Base-by-base conservation (phyloP, 2,113 vertebrate species). In the Bubalus kerabau region DNA sequence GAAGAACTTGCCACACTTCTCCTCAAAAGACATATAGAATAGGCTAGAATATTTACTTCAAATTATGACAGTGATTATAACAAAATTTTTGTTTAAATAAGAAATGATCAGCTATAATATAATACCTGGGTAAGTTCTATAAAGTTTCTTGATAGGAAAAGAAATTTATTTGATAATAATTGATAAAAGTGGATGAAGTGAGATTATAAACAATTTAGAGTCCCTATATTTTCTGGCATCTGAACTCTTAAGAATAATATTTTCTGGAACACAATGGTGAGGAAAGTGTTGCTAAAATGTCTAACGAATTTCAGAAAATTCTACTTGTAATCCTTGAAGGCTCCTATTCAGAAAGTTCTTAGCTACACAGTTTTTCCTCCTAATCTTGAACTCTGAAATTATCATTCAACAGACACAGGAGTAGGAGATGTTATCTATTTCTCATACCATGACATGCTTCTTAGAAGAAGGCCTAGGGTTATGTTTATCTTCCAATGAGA, bases 401-500 rank as follows among this genome's bases (percentile, higher is more conserved):
- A 24, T 50, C 36, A 28, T 30, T 54, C 40, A 11, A 2, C 8
- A 36, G 30, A 9, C 32, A 24, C 5, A 7, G 23, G 16, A 74
- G 40, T 17, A 46, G 19, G 6, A 12, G 3, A 48, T 48, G 5
- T 24, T 62, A 71, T 30, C 43, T 90, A 50, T 32, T 84, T 93
- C 46, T 84, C 40, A 12, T 40, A 19, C 67, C 10, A 8, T 48
- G 62, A 16, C 24, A 85, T 2, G 84, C 28, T 40, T 23, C 50
- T 48, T 54, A 67, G 36, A 28, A 93, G 80, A 36, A 93, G 52
- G 17, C n/a, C 86, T 40, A 91, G 40, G n/a, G 76, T 97, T 78
- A 46, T 57, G 52, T 96, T 97, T 96, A 89, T 90, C 86, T 91
- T 82, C 56, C 48, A 62, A 16, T 4, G 28, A 86, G 93, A 93